Conservation (phyloP, 2,797 vertebrate species). For the Dryobates pubescens region DNA sequence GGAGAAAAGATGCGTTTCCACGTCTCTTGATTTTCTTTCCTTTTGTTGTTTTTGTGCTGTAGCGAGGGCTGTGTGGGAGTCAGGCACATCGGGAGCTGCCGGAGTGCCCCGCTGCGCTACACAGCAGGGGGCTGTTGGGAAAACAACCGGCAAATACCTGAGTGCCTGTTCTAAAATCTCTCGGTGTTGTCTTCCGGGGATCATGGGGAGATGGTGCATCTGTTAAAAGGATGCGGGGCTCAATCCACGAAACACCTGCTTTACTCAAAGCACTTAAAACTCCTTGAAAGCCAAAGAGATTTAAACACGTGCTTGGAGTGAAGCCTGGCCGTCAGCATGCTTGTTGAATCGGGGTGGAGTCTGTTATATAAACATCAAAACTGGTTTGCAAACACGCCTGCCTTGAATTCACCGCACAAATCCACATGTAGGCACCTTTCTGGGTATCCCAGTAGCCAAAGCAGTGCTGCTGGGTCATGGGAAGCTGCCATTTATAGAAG, state of each 20-base stretch:
- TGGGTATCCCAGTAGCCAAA: background rate
- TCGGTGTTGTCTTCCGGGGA: background rate
- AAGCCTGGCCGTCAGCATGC: slow-evolving; percentile 26
- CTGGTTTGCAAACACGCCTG: background rate
- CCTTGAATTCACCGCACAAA: slow-evolving; percentile 20
- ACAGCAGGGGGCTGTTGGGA: background rate
- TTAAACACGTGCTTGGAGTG: background rate
- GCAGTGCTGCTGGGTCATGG: background rate
- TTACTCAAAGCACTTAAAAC: slow-evolving; percentile 21
- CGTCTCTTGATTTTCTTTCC: background rate
- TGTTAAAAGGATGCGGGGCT: background rate
- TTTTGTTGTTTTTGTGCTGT: background rate
- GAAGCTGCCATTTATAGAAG: slow-evolving; percentile 52
- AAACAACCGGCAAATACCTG: background rate
- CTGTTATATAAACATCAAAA: background rate
- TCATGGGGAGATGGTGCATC: background rate
- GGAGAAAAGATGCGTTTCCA: background rate
- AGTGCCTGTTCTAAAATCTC: background rate
- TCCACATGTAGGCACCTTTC: background rate
- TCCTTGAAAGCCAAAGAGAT: slow-evolving; percentile 3
- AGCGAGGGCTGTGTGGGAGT: background rate
- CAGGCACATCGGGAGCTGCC: accelerated
- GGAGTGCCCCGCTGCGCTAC: background rate
- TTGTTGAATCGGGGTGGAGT: background rate
- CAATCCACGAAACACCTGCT: slow-evolving; percentile 1